phyloP scores from a whole-genome alignment of 2,888 invertebrate genomes.

The Pomacea canaliculata region DNA sequence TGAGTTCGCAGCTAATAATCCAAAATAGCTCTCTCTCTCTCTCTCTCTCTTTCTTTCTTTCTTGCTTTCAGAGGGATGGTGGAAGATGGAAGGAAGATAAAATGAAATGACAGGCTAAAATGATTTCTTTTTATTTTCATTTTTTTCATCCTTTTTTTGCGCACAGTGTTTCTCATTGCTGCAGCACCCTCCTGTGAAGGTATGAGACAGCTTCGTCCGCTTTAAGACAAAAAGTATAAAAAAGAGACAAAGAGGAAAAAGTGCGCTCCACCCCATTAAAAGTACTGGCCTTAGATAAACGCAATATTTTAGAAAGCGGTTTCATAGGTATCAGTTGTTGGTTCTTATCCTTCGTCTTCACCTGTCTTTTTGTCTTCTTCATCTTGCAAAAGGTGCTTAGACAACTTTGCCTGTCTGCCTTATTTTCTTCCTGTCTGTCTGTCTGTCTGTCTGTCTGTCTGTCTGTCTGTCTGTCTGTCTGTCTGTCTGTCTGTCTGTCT shows the following conservation, averaged over 20 bases:
- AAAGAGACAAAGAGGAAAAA: too few relatives aligned
- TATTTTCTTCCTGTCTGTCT: background rate
- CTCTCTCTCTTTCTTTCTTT: background rate
- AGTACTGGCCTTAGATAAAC: too few relatives aligned
- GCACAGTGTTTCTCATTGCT: too few relatives aligned
- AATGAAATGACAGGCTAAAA: constrained; percentile 1
- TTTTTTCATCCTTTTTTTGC: too few relatives aligned
- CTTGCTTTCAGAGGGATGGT: too few relatives aligned
- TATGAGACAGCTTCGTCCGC: too few relatives aligned
- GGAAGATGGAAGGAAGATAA: background rate
- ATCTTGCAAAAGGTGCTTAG: too few relatives aligned
- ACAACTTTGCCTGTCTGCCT: background rate
- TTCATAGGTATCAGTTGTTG: background rate
- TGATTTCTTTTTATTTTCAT: constrained; percentile 3
- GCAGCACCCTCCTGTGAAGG: too few relatives aligned
- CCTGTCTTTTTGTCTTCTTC: background rate
- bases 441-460: background rate
- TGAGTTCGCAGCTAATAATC: constrained; percentile 13
- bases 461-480: background rate
- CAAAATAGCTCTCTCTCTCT: background rate
- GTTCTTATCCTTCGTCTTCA: background rate
- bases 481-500: constrained; percentile 6
- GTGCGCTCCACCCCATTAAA: too few relatives aligned
- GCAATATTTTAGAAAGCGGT: background rate
- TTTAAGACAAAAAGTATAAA: too few relatives aligned